A percentile compares a stretch with the other conserved stretches of the same genome.
Conservation (phyloP, 2,888 invertebrate genomes). For the Eristalis pertinax region DNA sequence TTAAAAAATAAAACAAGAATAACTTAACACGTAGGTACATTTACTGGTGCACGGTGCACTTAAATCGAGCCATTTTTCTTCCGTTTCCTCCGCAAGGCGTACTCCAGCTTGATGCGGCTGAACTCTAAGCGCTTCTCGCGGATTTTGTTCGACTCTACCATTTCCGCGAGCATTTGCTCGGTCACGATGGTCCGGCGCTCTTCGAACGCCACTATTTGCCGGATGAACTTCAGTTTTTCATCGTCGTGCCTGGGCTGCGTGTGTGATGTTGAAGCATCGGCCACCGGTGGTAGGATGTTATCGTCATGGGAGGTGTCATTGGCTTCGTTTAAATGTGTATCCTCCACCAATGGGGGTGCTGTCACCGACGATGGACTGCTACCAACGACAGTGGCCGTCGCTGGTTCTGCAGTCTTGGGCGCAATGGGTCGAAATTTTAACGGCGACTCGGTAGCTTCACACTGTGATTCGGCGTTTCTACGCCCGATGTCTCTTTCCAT, state of each 20-base stretch:
- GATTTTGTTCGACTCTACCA: conserved; percentile 32
- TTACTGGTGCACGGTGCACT: too few relatives aligned
- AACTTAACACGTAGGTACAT: not conserved
- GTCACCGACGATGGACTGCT: not conserved
- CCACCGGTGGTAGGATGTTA: not conserved
- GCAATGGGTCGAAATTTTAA: conserved; percentile 20
- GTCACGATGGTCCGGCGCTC: conserved; percentile 44
- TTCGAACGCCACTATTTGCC: conserved; percentile 38
- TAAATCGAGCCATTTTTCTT: not conserved
- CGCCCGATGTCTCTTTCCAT: not conserved
- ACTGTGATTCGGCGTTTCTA: not conserved
- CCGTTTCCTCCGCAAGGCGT: conserved; percentile 1
- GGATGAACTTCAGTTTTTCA: not conserved
- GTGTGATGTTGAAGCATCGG: not conserved
- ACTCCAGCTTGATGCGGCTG: conserved; percentile 15
- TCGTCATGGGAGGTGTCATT: not conserved
- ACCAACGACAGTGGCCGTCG: too few relatives aligned
- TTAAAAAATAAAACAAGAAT: conserved; percentile 24
- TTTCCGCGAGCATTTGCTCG: conserved; percentile 19
- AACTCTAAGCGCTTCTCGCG: conserved; percentile 29
- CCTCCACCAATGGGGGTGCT: not conserved
- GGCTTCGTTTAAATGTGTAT: not conserved
- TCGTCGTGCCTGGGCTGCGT: not conserved
- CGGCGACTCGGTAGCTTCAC: not conserved
- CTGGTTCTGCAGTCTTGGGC: not conserved